Evolutionary conservation across 92 coral and sea anemone species (phyloP), one percentile per base, ranked within the genome.

Genomic region (Epizoanthus rinbou): DNA sequence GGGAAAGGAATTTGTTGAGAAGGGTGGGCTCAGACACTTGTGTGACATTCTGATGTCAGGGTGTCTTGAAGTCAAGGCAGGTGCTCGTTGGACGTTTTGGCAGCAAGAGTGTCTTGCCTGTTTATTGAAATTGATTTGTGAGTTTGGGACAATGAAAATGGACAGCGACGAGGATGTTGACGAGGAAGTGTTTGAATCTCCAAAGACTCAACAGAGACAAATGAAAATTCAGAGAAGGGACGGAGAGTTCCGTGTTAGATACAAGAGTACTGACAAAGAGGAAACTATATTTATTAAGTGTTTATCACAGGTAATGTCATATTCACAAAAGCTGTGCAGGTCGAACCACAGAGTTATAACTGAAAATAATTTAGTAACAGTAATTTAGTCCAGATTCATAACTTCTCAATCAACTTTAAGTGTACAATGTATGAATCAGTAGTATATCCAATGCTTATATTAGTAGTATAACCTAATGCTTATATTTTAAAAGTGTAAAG

Each of bases 231-330:
- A 89, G 87, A 89, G 86, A 41, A 84, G 65, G 67, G 97, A 91
- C 84, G 98, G 97, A 64, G 91, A 91, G 89, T 96, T 96, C 83
- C 90, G 94, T 64, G 94, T 96, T 18, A 87, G 99, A 17, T 94
- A 94, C 86, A 96, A 96, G 68, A 96, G 99, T 73, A 96, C 99
- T 6, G 99, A 96, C 53, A 96, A 94, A 64, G 98, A 96, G 67
- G 99, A 96, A 64, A 89, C 90, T 39, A 92, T 96, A 17, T 94
- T 89, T 79, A 94, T 96, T 84, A 92, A 94, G 65, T 93, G 99
- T 79, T 85, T 96, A 70, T 96, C 99, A 25, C 89, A 90, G 86
- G 95, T 92, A 79, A 35, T 24, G 35, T 45, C 52, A 18, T 37
- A 47, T 83, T 73, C 33, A 11, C 13, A 43, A 23, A 54, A 16